Base-by-base conservation (phyloP, 2,888 invertebrate genomes). In the Torymus aiolomorphi region DNA sequence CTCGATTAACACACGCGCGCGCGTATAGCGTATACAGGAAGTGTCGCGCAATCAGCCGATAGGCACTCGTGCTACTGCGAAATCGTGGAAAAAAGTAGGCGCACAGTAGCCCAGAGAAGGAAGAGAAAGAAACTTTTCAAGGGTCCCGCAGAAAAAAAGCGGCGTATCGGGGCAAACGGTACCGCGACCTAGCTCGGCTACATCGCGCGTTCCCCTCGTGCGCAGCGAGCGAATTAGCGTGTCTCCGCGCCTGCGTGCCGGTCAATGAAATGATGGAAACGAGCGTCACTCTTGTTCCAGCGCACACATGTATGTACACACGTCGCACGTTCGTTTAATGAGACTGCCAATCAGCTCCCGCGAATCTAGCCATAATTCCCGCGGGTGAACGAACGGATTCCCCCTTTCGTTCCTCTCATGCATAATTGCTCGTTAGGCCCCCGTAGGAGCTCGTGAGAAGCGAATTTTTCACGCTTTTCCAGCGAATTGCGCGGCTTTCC, bases 371-470 rank as follows among this genome's bases (percentile, higher is more conserved):
- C 42, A 10, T 42, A 5, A 54, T 69, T 14, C 10, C 13, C 14
- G 20, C n/a, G 65, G 65, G 65, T 65, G n/a, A 74, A 73, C 63
- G 72, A 63, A 73, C 72, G 62, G n/a, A 42, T 42, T 42, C 42
- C 42, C 42, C 42, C 42, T 8, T n/a, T 14, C 2, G 11, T 14
- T 20, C 24, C 20, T 67, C 67, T 10, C n/a, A 2, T 42, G 57
- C 31, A 51, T 31, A 57, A 31, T 65, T 65, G 49, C 49, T 49
- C 16, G 65, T 65, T 42, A 65, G 4, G 42, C 1, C 18, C 12
- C 52, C 66, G 2, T 54, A 14, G 2, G 14, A 16, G 14, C 18
- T 8, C 73, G 56, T 49, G 62, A 49, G 72, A 72, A 18, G 62
- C 18, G 42, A 42, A 24, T 73, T 42, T 56, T 73, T 18, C 63